Evolutionary conservation across 2,797 vertebrate species (phyloP), one percentile per base, ranked within the genome.

Genomic region (Lophius americanus): DNA sequence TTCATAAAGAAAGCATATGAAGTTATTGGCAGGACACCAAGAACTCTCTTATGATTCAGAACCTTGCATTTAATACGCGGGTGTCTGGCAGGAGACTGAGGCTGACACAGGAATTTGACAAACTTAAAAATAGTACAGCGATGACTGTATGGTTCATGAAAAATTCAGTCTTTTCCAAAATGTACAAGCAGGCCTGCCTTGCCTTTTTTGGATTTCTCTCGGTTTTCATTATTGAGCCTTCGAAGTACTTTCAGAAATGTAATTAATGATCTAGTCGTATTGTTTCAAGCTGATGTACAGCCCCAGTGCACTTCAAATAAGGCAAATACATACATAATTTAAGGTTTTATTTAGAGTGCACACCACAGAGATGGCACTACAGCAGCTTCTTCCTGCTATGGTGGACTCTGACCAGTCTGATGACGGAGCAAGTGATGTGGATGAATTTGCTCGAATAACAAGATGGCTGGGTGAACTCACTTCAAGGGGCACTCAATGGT

Each of bases 1-100:
- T 90, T 91, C 89, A 92, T 92, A 91, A 93, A 92, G 91, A 90
- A 88, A 91, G 89, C 89, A 90, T 91, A 93, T 84, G 88, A 92
- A 87, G 87, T 84, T 88, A 88, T 85, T 91, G 91, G 91, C 90
- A 61, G 66, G 2, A 33, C 77, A 81, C 91, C 90, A 92, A 84
- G 71, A 59, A 55, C 73, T 75, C 79, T 70, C 85, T 88, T 76
- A 52, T 84, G 85, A 86, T 83, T 85, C 91, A 68, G 76, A 80
- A 72, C 65, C 58, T 64, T 74, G 79, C 68, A 69, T 86, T 92
- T 90, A 90, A 91, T 85, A 77, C 84, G 81, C 66, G 54, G 35
- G 64, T 70, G 74, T 88, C 87, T 90, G 77, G 81, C 80, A 81
- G 81, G 60, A 79, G 76, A 75, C 84, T 81, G 83, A 87, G 84